Conservation (phyloP, 2,888 invertebrate genomes). For the Pristionchus arcanus region DNA sequence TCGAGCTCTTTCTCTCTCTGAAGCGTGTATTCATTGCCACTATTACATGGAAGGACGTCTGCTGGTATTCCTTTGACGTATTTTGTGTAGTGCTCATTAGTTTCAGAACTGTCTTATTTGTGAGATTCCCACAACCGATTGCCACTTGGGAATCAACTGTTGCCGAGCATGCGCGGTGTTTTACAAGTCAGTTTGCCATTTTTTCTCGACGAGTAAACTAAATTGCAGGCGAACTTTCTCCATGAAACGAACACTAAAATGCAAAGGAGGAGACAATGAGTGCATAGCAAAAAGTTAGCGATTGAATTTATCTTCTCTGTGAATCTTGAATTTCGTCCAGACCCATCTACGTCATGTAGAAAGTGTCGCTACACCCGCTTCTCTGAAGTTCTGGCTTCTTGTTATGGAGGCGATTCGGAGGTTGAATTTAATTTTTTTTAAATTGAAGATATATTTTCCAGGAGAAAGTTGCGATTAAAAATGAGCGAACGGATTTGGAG, state of each 20-base stretch:
- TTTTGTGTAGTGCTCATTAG: too few species aligned
- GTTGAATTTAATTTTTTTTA: not conserved
- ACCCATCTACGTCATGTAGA: not conserved
- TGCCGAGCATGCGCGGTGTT: constrained; percentile 40
- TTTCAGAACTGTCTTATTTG: not conserved
- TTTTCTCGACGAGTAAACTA: not conserved
- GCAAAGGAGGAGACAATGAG: not conserved
- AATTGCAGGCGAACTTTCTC: not conserved
- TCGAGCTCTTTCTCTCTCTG: not conserved
- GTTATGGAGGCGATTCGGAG: not conserved
- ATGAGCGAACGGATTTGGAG: too few species aligned
- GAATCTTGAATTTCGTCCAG: not conserved
- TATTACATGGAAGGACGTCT: too few species aligned
- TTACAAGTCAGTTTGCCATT: constrained; percentile 5
- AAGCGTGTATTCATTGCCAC: too few species aligned
- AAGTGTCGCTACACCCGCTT: not conserved
- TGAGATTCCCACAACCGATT: not conserved
- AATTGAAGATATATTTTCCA: not conserved
- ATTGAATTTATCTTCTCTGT: not conserved
- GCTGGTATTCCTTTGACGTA: not conserved
- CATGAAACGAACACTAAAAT: not conserved
- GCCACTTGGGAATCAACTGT: not conserved
- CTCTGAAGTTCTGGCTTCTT: not conserved
- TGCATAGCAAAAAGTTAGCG: not conserved
- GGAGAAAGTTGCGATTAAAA: not conserved